A percentile compares a stretch with the other conserved stretches of the same genome.
phyloP scores from a whole-genome alignment of 2,797 vertebrate species.

The Masticophis lateralis region DNA sequence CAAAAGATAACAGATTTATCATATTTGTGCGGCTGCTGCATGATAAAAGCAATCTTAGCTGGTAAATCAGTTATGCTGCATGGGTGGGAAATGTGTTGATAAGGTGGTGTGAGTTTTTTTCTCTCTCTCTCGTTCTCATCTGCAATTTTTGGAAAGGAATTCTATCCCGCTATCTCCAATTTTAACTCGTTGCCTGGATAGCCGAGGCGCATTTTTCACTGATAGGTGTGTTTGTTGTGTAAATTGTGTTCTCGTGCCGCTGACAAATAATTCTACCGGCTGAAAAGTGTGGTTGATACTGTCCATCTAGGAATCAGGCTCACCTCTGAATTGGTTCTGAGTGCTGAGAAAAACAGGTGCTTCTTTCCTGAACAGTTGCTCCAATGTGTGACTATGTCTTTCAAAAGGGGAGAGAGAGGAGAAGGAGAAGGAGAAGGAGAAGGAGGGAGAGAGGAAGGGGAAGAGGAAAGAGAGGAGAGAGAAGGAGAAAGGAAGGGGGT shows the following conservation, averaged over 20 bases:
- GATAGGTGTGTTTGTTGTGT: neutral
- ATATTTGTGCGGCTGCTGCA: neutral
- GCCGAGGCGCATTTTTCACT: neutral
- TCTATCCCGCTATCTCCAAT: neutral
- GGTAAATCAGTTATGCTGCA: neutral
- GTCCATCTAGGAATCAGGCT: neutral
- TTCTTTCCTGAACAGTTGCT: neutral
- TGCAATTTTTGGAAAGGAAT: neutral
- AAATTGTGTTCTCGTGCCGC: neutral
- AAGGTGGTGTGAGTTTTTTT: neutral
- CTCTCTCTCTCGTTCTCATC: neutral
- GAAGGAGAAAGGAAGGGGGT: no score
- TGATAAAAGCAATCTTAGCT: neutral
- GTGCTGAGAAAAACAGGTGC: neutral
- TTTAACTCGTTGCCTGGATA: neutral
- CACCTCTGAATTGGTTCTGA: neutral
- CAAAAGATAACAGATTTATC: neutral
- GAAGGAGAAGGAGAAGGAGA: no score
- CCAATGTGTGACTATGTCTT: neutral
- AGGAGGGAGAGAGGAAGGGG: no score
- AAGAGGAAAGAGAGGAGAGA: no score
- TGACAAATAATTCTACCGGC: neutral
- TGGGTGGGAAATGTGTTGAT: neutral
- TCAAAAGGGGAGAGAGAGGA: neutral
- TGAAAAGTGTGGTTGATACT: neutral